Base-by-base conservation (phyloP, 2,113 vertebrate genomes). In the Cranoglanis bouderius region DNA sequence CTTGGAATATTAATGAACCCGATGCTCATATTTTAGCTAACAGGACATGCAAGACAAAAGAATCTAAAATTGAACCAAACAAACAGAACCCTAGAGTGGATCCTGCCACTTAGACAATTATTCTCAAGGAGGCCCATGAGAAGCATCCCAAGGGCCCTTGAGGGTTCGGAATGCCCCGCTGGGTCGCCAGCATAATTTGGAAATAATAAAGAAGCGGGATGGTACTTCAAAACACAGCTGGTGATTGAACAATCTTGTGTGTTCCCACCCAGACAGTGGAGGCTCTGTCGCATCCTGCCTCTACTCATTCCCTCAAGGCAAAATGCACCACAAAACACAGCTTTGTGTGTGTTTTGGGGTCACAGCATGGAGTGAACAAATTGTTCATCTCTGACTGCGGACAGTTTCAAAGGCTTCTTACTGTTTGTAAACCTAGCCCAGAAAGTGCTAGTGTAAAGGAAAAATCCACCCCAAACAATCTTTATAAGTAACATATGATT, bases 141-240 rank as follows among this genome's bases (percentile, higher is more conserved):
- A 89, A 92, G 87, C 91, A 91, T 92, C 87, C 63, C 59, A 84
- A 93, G 88, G 90, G 82, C 90, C 90, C 91, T 92, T 77, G 77
- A 92, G 92, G 92, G 90, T 90, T 84, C 35, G 61, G 86, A 91
- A 70, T 67, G 59, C 63, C 89, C 92, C 24, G 92, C 91, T 90
- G 94, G 88, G 90, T 89, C 89, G 88, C 87, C 89, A 90, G 93
- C 90, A 92, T 83, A 91, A 92, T 92, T 91, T 90, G 90, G 82
- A 85, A 75, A 91, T 91, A 93, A 87, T 88, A 86, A 93, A 91
- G 90, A 92, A 89, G 87, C 84, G 90, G 91, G 65, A 92, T 14
- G 86, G 90, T 89, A 87, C 93, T 95, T 94, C 91, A 94, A 91
- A 94, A 89, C 92, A 87, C 94, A 93, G 93, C 87, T 86, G 92